Evolutionary conservation across 2,888 invertebrate species (phyloP).

Genomic region (Rhopalosiphum nymphaeae): DNA sequence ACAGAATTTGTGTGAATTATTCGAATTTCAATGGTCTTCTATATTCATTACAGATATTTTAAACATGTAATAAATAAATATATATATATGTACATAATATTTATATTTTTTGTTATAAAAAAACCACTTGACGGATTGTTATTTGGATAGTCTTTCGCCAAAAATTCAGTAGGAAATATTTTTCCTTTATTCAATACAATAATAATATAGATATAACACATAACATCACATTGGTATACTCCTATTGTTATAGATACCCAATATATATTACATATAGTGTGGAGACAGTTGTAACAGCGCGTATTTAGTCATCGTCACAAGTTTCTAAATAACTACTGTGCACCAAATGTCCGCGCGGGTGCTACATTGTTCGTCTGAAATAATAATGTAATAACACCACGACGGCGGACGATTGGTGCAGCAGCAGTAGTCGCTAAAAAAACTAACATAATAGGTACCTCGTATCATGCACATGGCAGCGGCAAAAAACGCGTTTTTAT

Average conservation of each 20-base stretch:
- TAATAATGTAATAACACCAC: not conserved
- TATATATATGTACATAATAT: not conserved
- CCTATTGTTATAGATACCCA: not conserved
- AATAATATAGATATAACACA: not conserved
- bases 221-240: not conserved
- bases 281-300: not conserved
- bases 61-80: not conserved
- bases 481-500: conserved; percentile 36
- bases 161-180: not conserved
- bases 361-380: not conserved
- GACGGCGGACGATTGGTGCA: not conserved
- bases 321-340: conserved; percentile 6
- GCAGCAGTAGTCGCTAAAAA: not conserved
- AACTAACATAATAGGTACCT: not conserved
- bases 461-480: conserved; percentile 27
- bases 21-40: not conserved
- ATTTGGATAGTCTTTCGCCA: not conserved
- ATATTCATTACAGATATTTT: not conserved
- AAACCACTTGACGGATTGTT: not conserved
- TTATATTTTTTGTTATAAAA: not conserved
- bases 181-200: not conserved
- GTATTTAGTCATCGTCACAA: not conserved
- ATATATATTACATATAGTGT: not conserved
- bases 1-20: not conserved
- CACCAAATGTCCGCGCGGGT: not conserved